phyloP scores from a whole-genome alignment of 1,140 invertebrate genomes.

The Callitettix versicolor region DNA sequence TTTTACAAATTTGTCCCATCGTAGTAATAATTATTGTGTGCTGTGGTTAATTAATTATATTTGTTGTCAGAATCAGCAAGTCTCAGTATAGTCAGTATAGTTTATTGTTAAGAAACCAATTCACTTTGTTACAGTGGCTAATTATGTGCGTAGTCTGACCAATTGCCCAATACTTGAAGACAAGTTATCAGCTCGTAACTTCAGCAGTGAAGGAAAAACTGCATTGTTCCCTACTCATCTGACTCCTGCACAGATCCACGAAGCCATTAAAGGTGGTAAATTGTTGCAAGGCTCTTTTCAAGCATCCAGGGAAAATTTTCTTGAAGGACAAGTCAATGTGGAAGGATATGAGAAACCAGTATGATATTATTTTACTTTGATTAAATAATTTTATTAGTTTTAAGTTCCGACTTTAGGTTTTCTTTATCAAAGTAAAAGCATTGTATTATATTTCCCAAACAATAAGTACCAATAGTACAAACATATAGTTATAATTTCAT shows the following conservation, averaged over 20 bases:
- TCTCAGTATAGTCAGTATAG: too few species aligned
- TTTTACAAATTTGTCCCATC: too few species aligned
- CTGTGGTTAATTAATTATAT: too few species aligned
- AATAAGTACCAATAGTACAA: too few species aligned
- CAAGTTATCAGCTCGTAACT: conserved; percentile 58
- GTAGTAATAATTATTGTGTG: too few species aligned
- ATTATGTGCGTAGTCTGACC: conserved; percentile 59
- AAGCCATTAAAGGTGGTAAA: conserved; percentile 67
- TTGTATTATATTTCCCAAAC: too few species aligned
- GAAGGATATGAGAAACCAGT: conserved; percentile 65
- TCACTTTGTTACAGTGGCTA: conserved; percentile 45
- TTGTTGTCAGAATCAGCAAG: too few species aligned
- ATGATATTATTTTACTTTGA: conserved; percentile 32
- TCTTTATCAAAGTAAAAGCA: too few species aligned
- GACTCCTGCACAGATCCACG: conserved; percentile 58
- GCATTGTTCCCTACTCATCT: conserved; percentile 79
- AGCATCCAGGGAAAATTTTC: conserved; percentile 81
- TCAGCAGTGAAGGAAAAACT: conserved; percentile 38
- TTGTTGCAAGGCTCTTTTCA: conserved; percentile 75
- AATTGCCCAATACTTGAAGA: conserved; percentile 59
- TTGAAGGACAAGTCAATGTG: conserved; percentile 84
- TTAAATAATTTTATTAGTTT: background rate
- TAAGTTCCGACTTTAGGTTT: background rate
- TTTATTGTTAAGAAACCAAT: too few species aligned
- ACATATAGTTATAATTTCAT: too few species aligned